Conservation (phyloP, 2,888 invertebrate species). For the Enchytraeus crypticus region DNA sequence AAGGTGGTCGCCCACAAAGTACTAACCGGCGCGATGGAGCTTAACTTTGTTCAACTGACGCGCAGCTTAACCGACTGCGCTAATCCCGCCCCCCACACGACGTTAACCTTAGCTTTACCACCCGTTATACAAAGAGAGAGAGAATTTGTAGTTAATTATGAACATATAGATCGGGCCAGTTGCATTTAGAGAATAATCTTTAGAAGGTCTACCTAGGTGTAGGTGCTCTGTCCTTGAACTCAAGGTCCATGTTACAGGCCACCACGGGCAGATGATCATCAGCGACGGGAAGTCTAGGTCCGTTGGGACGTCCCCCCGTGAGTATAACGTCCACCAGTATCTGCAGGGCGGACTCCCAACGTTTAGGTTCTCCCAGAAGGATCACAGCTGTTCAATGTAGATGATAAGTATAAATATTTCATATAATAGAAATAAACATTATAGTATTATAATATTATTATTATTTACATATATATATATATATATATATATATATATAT, state of each 20-base stretch:
- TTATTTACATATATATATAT: background rate
- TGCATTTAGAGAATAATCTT: too few species aligned
- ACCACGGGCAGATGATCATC: conserved; percentile 44
- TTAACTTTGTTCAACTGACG: too few species aligned
- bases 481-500: background rate
- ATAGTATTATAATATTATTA: background rate
- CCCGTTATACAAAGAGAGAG: too few species aligned
- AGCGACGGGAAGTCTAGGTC: conserved; percentile 26
- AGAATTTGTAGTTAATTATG: too few species aligned
- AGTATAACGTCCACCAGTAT: conserved; percentile 44
- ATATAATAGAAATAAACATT: background rate
- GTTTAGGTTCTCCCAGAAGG: conserved; percentile 46
- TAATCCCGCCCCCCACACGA: too few species aligned
- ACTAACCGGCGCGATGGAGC: too few species aligned
- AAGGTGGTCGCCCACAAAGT: too few species aligned
- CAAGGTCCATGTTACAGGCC: conserved; percentile 49
- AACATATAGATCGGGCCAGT: too few species aligned
- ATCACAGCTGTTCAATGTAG: conserved; percentile 39
- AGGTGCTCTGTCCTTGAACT: conserved; percentile 48
- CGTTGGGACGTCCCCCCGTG: conserved; percentile 45
- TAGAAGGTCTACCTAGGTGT: conserved; percentile 34
- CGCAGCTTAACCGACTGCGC: too few species aligned
- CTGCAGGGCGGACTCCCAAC: conserved; percentile 48
- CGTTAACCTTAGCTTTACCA: too few species aligned
- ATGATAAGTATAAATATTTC: background rate